phyloP scores from a whole-genome alignment of 2,797 vertebrate species.

The Anguilla marmorata region DNA sequence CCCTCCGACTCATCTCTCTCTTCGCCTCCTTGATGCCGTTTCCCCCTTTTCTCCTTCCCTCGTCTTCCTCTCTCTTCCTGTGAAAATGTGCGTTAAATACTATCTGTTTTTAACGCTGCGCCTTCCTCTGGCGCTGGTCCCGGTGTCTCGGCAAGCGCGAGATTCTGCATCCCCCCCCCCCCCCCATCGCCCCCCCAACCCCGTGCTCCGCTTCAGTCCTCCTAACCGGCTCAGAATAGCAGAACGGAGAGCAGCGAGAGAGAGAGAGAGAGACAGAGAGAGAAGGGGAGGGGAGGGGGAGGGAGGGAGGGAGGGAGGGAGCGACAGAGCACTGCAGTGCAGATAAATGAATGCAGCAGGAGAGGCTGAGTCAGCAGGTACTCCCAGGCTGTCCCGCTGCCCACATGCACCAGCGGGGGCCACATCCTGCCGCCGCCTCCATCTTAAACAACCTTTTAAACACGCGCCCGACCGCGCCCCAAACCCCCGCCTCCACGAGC shows the following conservation, averaged over 20 bases:
- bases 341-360: conserved; percentile 75
- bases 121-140: neutral
- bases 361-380: conserved; percentile 74
- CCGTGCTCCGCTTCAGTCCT: conserved; percentile 10
- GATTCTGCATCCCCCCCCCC: neutral
- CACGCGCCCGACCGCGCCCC: neutral
- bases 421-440: neutral
- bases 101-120: neutral
- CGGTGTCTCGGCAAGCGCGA: neutral
- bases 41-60: neutral
- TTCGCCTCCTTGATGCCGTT: neutral
- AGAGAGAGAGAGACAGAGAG: conserved; percentile 31
- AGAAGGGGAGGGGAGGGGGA: conserved; percentile 29
- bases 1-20: neutral
- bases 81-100: neutral
- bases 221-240: conserved; percentile 8
- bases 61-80: neutral
- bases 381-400: conserved; percentile 64
- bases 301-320: conserved; percentile 38
- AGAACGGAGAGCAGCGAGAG: conserved; percentile 53
- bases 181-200: conserved; percentile 8
- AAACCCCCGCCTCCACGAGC: neutral
- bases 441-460: neutral
- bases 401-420: conserved; percentile 50
- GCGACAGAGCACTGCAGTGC: conserved; percentile 72